Evolutionary conservation across 2,113 vertebrate genomes (phyloP), one percentile per base, ranked within the genome.

Genomic region (Dasypus novemcinctus): DNA sequence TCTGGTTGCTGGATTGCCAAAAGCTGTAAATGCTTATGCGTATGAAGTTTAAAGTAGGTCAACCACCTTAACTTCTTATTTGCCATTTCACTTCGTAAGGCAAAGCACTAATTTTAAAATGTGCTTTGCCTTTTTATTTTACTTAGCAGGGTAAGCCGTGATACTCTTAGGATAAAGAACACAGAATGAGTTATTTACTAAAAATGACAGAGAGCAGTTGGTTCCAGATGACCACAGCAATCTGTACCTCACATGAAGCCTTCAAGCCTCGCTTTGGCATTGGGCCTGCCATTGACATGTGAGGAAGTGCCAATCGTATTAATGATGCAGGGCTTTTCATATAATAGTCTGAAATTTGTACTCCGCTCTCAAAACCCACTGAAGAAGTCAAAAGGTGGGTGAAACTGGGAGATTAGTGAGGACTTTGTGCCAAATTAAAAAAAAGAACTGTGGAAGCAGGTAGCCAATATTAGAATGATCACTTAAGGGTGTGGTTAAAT

Each of bases 391-490:
- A 27, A 59, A 85, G 43, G 12, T 29, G 69, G 33, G 6, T 63
- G 59, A 72, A 75, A 71, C 1, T 63, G 36, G 33, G n/a, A 92
- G 31, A 54, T 59, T 41, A 69, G 7, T 36, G 43, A 95, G 5
- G 27, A 93, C 57, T 76, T 82, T 54, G 84, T 95, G 88, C 78
- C 96, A 96, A 96, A 93, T 5, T 57, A 14, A 14, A 0, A 25
- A 78, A 64, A 46, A 59, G 20, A 69, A 66, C 84, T 81, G 61
- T 2, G 1, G 41, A 84, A 92, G 49, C 78, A 88, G 10, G 57
- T 64, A 92, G 49, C 43, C 69, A 88, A 71, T 1, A 46, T 64
- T 46, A 81, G 63, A 69, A 54, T 82, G 33, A 69, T 74, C 36
- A 76, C 33, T 86, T 64, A 59, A 88, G 54, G 14, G 25, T 71